phyloP scores from a whole-genome alignment of 2,113 vertebrate genomes.

The Sciurus niger region DNA sequence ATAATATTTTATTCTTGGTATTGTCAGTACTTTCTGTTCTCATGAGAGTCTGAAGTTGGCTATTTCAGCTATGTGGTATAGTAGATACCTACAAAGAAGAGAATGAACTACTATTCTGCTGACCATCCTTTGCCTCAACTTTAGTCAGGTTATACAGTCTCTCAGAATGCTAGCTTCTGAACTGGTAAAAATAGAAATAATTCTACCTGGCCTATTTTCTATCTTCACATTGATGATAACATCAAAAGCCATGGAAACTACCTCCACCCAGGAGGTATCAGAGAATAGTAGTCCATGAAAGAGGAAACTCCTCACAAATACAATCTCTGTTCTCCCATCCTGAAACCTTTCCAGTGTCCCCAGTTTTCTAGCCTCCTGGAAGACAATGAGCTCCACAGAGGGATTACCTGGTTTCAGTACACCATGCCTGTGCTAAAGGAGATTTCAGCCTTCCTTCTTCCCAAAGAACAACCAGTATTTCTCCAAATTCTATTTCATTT shows the following conservation, averaged over 20 bases:
- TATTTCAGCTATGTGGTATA: background rate
- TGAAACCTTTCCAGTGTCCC: background rate
- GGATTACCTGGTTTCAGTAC: background rate
- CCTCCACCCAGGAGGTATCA: background rate
- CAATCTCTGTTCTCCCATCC: conserved; percentile 39
- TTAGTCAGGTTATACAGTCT: background rate
- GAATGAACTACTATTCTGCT: background rate
- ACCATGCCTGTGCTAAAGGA: background rate
- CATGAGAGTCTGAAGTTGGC: background rate
- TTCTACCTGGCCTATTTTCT: conserved; percentile 62
- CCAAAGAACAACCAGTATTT: background rate
- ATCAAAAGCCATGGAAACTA: conserved; percentile 61
- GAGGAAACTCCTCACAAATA: conserved; percentile 24
- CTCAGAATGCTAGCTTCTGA: conserved; percentile 3
- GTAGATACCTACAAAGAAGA: background rate
- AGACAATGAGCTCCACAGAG: background rate
- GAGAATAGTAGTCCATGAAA: background rate
- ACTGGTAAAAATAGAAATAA: background rate
- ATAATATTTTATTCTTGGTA: background rate
- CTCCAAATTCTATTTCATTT: background rate
- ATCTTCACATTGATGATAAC: conserved; percentile 23
- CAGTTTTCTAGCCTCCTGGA: background rate
- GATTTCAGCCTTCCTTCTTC: background rate
- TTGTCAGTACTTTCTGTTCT: background rate
- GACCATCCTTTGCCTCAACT: background rate